Conservation (phyloP, 2,888 invertebrate species). For the Gastracanthus pulcherrimus region DNA sequence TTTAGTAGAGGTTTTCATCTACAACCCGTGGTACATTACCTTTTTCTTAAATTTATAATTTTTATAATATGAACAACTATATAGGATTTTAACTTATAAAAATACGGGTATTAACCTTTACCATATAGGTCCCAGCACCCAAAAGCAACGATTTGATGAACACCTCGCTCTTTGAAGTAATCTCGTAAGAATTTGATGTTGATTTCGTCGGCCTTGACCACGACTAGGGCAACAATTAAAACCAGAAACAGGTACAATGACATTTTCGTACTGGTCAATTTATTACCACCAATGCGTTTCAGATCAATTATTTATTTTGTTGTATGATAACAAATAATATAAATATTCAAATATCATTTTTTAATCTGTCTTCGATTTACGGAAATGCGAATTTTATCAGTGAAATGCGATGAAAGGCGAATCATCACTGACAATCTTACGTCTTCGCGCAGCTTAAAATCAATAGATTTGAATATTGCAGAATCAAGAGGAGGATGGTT, state of each 20-base stretch:
- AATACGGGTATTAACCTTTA: slow-evolving; percentile 37
- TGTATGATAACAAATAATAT: no score
- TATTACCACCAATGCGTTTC: no score
- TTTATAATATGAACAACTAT: not conserved
- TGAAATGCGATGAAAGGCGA: not conserved
- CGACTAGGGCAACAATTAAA: not conserved
- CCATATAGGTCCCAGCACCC: slow-evolving; percentile 61
- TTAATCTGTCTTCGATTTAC: no score
- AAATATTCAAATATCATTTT: no score
- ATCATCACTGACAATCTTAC: slow-evolving; percentile 2
- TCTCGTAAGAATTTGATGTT: slow-evolving; percentile 52
- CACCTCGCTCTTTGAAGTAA: slow-evolving; percentile 58
- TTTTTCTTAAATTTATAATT: not conserved
- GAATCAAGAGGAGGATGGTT: slow-evolving; percentile 13
- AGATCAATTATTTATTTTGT: no score
- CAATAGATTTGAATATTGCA: slow-evolving; percentile 38
- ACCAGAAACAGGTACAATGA: not conserved
- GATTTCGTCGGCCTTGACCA: slow-evolving; percentile 2
- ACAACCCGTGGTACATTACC: no score
- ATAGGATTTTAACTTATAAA: no score
- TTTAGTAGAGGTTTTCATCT: no score
- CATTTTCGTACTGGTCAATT: no score
- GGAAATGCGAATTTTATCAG: no score
- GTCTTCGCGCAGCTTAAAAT: not conserved
- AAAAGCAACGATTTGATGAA: slow-evolving; percentile 60